Percentiles rank a stretch among this genome's conserved stretches.
phyloP scores from a whole-genome alignment of 1,140 invertebrate genomes.

The Diorhabda sublineata region DNA sequence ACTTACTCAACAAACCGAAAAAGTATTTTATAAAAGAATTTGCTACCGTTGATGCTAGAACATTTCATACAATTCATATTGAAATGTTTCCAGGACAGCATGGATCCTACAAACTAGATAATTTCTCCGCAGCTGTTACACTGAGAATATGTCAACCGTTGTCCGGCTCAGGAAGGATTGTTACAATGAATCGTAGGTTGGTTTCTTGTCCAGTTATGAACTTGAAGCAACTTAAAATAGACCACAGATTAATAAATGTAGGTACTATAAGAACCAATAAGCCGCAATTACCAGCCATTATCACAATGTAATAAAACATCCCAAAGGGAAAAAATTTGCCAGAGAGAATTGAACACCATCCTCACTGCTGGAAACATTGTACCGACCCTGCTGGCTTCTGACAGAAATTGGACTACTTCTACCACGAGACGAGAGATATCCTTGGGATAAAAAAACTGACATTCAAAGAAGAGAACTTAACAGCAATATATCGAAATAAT shows the following conservation, averaged over 20 bases:
- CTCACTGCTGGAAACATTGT: neutral
- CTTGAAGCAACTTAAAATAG: neutral
- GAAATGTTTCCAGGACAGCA: neutral
- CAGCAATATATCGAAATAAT: too few relatives aligned
- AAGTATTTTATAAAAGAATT: neutral
- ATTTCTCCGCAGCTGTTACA: slow-evolving; percentile 5
- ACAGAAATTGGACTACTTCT: neutral
- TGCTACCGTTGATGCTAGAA: slow-evolving; percentile 7
- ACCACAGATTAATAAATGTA: neutral
- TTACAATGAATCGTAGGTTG: slow-evolving; percentile 22
- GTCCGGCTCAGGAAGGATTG: slow-evolving; percentile 16
- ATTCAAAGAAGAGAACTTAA: too few relatives aligned
- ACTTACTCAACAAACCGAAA: slow-evolving; percentile 2
- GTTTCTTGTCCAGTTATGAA: neutral
- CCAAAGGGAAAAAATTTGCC: neutral
- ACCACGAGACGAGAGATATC: neutral
- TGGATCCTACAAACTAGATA: slow-evolving; percentile 6
- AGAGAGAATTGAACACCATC: neutral
- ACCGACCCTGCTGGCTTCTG: too few relatives aligned
- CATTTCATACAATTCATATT: slow-evolving; percentile 4
- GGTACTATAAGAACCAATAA: slow-evolving; percentile 6
- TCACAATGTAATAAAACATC: neutral
- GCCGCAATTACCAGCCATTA: neutral
- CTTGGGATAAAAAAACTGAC: too few relatives aligned
- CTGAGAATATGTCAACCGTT: slow-evolving; percentile 11